Evolutionary conservation across 64 coral and sea anemone genomes (phyloP).

Genomic region (Pachyseris speciosa): DNA sequence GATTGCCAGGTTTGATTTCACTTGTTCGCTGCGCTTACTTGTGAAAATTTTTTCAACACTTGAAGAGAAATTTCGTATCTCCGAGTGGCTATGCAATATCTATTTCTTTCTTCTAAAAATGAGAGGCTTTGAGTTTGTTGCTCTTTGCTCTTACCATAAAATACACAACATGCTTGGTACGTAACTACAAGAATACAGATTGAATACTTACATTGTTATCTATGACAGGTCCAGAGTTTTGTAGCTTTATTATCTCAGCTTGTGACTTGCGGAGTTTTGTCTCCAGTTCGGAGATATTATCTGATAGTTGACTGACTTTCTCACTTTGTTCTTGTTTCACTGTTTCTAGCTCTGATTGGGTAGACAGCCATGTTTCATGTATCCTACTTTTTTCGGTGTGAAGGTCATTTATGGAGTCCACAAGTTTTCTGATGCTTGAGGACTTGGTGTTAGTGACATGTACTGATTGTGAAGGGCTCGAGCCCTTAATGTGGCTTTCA

Average conservation of each 20-base stretch:
- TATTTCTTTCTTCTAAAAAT: no score
- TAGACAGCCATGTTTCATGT: conserved; percentile 88
- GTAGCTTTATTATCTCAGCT: conserved; percentile 73
- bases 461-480: conserved; percentile 8
- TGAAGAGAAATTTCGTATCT: no score
- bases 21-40: no score
- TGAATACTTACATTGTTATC: neutral
- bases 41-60: no score
- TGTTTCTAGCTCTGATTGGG: conserved; percentile 91
- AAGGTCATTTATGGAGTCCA: conserved; percentile 85
- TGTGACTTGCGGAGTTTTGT: conserved; percentile 73
- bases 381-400: conserved; percentile 83
- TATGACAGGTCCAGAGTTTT: conserved; percentile 49
- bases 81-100: no score
- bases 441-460: conserved; percentile 18
- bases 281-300: conserved; percentile 84
- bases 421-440: conserved; percentile 85
- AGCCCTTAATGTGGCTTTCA: conserved; percentile 77
- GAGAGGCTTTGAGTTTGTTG: no score
- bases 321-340: conserved; percentile 81
- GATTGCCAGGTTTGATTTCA: no score
- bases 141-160: no score
- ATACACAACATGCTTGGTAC: no score
- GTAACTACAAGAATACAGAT: neutral
- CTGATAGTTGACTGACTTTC: conserved; percentile 43